Conservation (phyloP, 1,140 invertebrate genomes). For the Brachionus manjavacas region DNA sequence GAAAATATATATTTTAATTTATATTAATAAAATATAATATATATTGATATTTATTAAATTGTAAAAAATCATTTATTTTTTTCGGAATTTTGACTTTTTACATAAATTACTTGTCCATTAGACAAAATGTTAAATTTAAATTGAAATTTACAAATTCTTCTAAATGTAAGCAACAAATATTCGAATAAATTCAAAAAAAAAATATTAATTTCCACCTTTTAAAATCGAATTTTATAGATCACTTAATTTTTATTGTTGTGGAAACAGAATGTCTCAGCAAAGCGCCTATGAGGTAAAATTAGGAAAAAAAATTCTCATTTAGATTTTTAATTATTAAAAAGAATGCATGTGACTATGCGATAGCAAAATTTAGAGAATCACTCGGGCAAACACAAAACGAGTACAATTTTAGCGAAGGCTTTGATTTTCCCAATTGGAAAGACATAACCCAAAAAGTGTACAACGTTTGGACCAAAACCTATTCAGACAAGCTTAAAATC, state of each 20-base stretch:
- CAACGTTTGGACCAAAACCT: constrained; percentile 10
- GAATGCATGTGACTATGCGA: neutral
- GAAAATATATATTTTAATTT: no score
- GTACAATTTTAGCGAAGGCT: neutral
- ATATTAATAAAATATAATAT: no score
- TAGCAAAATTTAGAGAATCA: constrained; percentile 23
- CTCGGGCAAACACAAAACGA: neutral
- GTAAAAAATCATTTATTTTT: no score
- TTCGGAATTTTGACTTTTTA: no score
- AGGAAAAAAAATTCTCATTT: neutral
- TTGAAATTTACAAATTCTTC: neutral
- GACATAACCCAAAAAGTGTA: constrained; percentile 24
- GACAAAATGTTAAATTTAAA: constrained; percentile 36
- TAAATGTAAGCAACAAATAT: neutral
- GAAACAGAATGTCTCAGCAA: neutral
- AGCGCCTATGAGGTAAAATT: neutral
- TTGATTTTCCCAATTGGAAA: constrained; percentile 28
- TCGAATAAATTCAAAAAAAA: neutral
- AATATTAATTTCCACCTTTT: neutral
- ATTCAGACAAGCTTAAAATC: constrained; percentile 25
- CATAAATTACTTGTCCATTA: no score
- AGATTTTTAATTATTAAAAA: neutral
- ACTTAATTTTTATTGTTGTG: neutral
- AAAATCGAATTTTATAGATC: neutral
- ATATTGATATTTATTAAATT: no score